Base-by-base conservation (phyloP, 2,113 vertebrate genomes). In the Ornithorhynchus anatinus region DNA sequence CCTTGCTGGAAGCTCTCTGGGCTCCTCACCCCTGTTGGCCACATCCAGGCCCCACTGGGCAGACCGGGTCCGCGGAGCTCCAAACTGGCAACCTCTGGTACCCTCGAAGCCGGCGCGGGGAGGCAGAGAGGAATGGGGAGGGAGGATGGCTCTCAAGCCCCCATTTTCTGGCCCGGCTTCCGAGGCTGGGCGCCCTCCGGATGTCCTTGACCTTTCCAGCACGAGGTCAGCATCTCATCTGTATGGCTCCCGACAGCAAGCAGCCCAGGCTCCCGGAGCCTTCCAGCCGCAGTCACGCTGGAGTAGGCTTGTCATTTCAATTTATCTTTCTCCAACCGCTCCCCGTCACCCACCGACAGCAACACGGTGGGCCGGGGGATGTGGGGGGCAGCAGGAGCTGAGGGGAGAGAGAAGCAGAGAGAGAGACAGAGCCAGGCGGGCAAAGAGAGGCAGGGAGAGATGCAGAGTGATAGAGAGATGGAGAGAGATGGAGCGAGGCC, bases 201-300 rank as follows among this genome's bases (percentile, higher is more conserved):
- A 59, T 0, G 37, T 65, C 91, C 93, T 88, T 79, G 89, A 81
- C 88, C 90, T 65, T 20, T 5, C 10, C 15, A 6, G 66, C 19
- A 39, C 71, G 81, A 69, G 89, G 86, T 83, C 81, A 38, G 80
- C 0, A 6, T 40, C 80, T 90, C 90, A 75, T 85, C 85, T 71
- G 89, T 73, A 54, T 75, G 65, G 1, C 86, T 82, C 62, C 10
- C 20, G 44, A 45, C 15, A 33, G 80, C 81, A 72, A 40, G 42
- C 54, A 1, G 1, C 75, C 10, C 73, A 57, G 32, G 85, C 81
- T 89, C 42, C 50, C 89, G 69, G 78, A 90, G 93, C 84, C 88
- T 90, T 91, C 64, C 23, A 57, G 25, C 79, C 60, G 87, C 89
- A 72, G 89, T 89, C 92, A 89, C 42, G 61, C 89, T 36, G 70